Conservation (phyloP, 2,113 vertebrate genomes). For the Prionailurus bengalensis region DNA sequence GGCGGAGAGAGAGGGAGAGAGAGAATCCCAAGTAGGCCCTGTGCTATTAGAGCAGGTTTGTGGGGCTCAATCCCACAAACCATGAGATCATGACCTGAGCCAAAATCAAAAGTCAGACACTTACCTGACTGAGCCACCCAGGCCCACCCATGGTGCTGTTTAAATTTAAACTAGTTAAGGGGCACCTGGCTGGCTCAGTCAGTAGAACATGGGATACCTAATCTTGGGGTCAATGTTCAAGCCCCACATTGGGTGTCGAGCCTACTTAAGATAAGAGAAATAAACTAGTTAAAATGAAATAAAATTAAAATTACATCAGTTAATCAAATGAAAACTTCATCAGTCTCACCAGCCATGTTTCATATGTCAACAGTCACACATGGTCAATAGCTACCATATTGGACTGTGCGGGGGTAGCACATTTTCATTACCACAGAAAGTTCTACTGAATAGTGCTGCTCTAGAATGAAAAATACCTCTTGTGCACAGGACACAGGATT, state of each 20-base stretch:
- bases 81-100: too few relatives aligned
- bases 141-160: not conserved
- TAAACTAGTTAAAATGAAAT: not conserved
- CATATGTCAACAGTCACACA: not conserved
- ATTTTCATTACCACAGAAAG: not conserved
- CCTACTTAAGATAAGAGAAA: not conserved
- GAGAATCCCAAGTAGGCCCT: too few relatives aligned
- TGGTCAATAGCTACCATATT: not conserved
- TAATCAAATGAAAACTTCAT: not conserved
- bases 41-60: too few relatives aligned
- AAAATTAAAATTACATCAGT: not conserved
- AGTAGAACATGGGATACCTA: not conserved
- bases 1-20: too few relatives aligned
- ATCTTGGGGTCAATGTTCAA: not conserved
- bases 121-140: too few relatives aligned
- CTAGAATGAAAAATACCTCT: not conserved
- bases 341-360: not conserved
- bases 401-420: rapidly evolving
- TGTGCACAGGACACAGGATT: not conserved
- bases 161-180: not conserved
- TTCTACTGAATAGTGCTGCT: not conserved
- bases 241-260: not conserved
- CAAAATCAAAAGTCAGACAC: too few relatives aligned
- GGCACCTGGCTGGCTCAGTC: not conserved
- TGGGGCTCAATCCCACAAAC: too few relatives aligned